phyloP scores from a whole-genome alignment of 37 sponge, comb jelly and placozoan genomes.

The Aphrocallistes beatrix region DNA sequence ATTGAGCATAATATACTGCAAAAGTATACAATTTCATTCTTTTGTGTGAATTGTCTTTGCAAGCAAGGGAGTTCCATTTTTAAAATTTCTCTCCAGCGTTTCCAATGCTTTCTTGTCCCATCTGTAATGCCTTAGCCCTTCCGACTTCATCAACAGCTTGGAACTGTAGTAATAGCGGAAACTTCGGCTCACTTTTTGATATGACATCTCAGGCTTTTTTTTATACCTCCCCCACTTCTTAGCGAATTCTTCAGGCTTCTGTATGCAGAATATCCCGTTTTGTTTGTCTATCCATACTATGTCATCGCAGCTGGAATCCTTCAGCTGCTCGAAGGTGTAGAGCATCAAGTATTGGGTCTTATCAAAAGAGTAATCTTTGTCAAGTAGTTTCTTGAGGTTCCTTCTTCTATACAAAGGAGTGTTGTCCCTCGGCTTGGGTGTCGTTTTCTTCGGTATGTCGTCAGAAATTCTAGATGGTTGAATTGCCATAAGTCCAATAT shows the following conservation, averaged over 20 bases:
- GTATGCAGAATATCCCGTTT: neutral
- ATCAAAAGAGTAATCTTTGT: neutral
- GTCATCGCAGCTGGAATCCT: neutral
- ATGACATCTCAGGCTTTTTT: neutral
- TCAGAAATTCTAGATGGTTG: too few relatives aligned
- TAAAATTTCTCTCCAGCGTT: neutral
- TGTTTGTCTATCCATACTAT: neutral
- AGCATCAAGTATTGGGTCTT: neutral
- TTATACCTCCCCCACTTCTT: neutral
- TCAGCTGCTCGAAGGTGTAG: neutral
- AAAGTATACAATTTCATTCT: too few relatives aligned
- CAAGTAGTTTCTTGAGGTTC: neutral
- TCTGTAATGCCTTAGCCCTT: neutral
- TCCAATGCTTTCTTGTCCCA: neutral
- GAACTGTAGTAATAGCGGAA: slow-evolving; percentile 5
- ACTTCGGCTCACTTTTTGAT: slow-evolving; percentile 2
- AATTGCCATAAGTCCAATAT: too few relatives aligned
- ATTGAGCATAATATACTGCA: too few relatives aligned
- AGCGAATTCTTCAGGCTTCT: neutral
- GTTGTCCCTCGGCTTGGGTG: too few relatives aligned
- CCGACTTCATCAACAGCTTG: neutral
- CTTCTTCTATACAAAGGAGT: neutral
- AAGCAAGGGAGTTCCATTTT: neutral
- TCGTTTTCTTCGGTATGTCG: too few relatives aligned
- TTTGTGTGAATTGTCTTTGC: too few relatives aligned